Evolutionary conservation across 1,140 invertebrate genomes (phyloP).

Genomic region (Diabrotica virgifera): DNA sequence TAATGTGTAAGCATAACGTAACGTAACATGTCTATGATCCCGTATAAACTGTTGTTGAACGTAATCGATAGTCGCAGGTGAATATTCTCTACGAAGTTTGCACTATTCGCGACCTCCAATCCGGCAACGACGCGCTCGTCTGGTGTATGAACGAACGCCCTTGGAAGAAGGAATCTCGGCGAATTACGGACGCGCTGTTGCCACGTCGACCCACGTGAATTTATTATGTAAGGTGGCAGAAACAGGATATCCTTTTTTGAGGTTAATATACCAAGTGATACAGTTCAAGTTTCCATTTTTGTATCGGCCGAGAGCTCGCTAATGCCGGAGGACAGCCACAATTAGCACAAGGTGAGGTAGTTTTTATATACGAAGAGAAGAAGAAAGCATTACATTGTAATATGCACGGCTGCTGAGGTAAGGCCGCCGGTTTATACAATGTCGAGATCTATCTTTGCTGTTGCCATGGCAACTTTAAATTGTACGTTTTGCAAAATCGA

Average conservation of each 20-base stretch:
- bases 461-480: no score
- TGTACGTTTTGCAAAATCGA: no score
- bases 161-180: slow-evolving; percentile 14
- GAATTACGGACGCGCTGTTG: slow-evolving; percentile 4
- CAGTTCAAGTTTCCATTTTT: slow-evolving; percentile 2
- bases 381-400: no score
- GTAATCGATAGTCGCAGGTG: no score
- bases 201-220: background rate
- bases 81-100: no score
- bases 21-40: no score
- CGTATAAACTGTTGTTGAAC: no score
- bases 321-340: background rate
- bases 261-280: slow-evolving; percentile 2
- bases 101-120: no score
- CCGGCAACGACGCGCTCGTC: slow-evolving; percentile 10
- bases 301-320: background rate
- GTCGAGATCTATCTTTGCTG: no score
- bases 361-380: background rate
- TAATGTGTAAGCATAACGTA: no score
- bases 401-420: no score
- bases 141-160: slow-evolving; percentile 15
- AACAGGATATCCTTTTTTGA: slow-evolving; percentile 1
- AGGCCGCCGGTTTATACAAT: no score
- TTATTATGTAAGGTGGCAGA: slow-evolving; percentile 3
- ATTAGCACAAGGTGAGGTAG: slow-evolving; percentile 1